Evolutionary conservation across 2,888 invertebrate species (phyloP), one percentile per base, ranked within the genome.

Genomic region (Agapostemon virescens): DNA sequence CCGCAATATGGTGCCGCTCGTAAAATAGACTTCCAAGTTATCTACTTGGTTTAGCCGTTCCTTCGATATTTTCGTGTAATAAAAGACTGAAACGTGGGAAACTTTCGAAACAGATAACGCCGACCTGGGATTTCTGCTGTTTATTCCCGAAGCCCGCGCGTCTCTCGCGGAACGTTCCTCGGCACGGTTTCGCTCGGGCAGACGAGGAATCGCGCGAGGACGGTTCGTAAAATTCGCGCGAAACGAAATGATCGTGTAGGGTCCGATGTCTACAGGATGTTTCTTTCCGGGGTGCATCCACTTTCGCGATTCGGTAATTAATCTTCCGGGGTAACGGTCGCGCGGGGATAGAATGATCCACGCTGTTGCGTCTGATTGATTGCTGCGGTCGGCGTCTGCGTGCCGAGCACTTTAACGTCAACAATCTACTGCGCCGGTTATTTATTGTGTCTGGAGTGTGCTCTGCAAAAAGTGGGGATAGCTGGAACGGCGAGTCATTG

Each of bases 21-120:
- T 86, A 86, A 86, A 86, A 86, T 83, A 85, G 83, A 80, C 83
- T 85, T 81, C 67, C 74, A 69, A 77, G 69, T 81, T 77, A 79
- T 79, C 85, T 80, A 83, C 82, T 82, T 63, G 82, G 58, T 70
- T 79, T 76, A 69, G 70, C 70, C 75, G 61, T 30, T 63, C 63
- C 68, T 38, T 64, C 83, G 74, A 79, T 70, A 79, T 77, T 78
- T 75, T 82, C 77, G 67, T 58, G 84, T 78, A 79, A 84, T 80
- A 85, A 85, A 82, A 76, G 69, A 71, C 66, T 40, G 63, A 64
- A 76, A 70, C 74, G 52, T 64, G 36, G 74, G 55, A 67, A 81
- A 82, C 69, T 82, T 82, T 73, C 64, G 69, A 78, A 80, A 78
- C 61, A 74, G 81, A 81, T 82, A 82, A 82, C 73, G 66, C 52